Conservation (phyloP, 1,140 invertebrate genomes). For the Anastrepha obliqua region DNA sequence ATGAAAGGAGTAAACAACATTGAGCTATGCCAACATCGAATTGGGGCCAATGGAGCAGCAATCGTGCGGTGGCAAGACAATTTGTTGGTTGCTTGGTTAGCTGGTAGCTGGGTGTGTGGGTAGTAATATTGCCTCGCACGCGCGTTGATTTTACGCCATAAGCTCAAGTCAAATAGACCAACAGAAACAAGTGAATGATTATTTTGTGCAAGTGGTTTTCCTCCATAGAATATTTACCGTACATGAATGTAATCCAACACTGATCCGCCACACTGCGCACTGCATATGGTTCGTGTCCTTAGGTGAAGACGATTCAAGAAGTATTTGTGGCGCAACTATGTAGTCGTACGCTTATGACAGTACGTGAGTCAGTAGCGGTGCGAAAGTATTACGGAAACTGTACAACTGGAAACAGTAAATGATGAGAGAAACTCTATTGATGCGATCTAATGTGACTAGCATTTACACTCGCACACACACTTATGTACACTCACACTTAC, state of each 20-base stretch:
- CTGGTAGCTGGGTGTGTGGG: not conserved
- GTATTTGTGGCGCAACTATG: no score
- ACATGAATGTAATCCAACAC: conserved; percentile 42
- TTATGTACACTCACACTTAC: no score
- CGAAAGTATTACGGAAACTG: conserved; percentile 12
- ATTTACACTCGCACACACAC: not conserved
- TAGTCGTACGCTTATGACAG: not conserved
- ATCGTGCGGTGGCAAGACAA: no score
- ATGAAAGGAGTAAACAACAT: conserved; percentile 48
- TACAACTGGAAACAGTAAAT: not conserved
- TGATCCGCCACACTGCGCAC: not conserved
- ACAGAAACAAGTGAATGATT: conserved; percentile 47
- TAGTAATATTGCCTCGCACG: conserved; percentile 8
- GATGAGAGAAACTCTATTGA: not conserved
- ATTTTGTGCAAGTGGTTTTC: conserved; percentile 49
- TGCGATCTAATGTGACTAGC: not conserved
- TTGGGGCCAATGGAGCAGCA: conserved; percentile 33
- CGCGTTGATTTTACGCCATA: conserved; percentile 45
- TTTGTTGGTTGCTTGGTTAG: not conserved
- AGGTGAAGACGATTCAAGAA: not conserved
- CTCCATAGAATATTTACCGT: conserved; percentile 34
- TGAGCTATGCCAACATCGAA: conserved; percentile 10
- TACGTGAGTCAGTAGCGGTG: not conserved
- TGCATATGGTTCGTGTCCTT: not conserved
- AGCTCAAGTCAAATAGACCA: conserved; percentile 51